Percentiles rank a stretch among this genome's conserved stretches.
These are phyloP conservation scores for Drosophila pullipes DNA, from an alignment of 2,888 invertebrate species.

Conservation along the genomic window DNA sequence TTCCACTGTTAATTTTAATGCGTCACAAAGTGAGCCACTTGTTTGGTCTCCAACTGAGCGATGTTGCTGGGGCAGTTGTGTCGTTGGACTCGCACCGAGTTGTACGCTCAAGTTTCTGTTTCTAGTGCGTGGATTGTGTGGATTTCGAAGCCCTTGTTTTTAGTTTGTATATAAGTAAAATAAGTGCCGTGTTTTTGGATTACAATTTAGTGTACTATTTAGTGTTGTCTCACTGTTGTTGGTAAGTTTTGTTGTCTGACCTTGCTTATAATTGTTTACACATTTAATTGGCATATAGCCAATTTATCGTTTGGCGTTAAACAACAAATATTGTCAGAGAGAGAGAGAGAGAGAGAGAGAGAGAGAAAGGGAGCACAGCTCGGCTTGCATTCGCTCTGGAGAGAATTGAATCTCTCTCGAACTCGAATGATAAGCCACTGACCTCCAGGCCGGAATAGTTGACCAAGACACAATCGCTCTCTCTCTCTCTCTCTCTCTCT, in stretches of 20 bases:
- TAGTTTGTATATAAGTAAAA: neutral
- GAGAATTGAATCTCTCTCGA: slow-evolving; percentile 14
- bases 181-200: slow-evolving; percentile 9
- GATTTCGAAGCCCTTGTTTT: slow-evolving; percentile 13
- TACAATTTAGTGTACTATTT: slow-evolving; percentile 8
- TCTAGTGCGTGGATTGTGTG: slow-evolving; percentile 48
- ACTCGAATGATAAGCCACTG: slow-evolving; percentile 72
- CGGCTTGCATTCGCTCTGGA: slow-evolving; percentile 10
- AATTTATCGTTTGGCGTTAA: slow-evolving; percentile 3
- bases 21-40: slow-evolving; percentile 50
- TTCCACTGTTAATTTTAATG: slow-evolving; percentile 44
- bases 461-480: slow-evolving; percentile 21
- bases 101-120: slow-evolving; percentile 62
- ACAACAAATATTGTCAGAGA: slow-evolving; percentile 5
- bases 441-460: slow-evolving; percentile 52
- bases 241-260: slow-evolving; percentile 42
- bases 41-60: slow-evolving; percentile 52
- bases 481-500: slow-evolving; percentile 4
- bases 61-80: slow-evolving; percentile 67
- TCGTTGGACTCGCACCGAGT: slow-evolving; percentile 71
- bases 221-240: slow-evolving; percentile 13
- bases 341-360: neutral
- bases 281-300: neutral
- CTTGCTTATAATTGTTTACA: slow-evolving; percentile 20
- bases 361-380: neutral